Conservation (phyloP, 23 tunicate species). For the Oikopleura dioica region DNA sequence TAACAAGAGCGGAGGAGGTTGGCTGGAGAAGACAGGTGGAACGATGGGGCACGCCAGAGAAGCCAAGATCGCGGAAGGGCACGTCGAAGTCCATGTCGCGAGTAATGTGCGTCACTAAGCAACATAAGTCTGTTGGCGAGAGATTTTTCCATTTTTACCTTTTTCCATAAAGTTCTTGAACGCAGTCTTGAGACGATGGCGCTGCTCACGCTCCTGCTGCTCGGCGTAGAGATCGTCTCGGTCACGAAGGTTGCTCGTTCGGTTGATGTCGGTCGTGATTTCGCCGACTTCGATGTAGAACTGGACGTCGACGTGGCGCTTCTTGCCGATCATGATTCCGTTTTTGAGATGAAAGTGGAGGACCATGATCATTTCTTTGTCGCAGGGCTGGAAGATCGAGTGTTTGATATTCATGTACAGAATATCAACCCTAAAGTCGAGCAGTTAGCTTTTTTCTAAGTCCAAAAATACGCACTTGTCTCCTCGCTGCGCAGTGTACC, state of each 20-base stretch:
- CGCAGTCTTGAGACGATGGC: constrained; percentile 58
- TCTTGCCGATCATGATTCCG: constrained; percentile 85
- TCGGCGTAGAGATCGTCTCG: constrained; percentile 77
- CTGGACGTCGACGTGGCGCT: constrained; percentile 69
- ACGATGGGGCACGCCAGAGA: constrained; percentile 72
- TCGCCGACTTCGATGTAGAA: constrained; percentile 95
- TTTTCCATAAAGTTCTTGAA: constrained; percentile 83
- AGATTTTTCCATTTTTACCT: too few species aligned
- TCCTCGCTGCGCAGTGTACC: constrained; percentile 79
- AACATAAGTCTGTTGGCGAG: too few species aligned
- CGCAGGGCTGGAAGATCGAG: constrained; percentile 84
- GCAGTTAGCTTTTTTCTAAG: too few species aligned
- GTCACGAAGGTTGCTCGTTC: constrained; percentile 68
- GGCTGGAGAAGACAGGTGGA: constrained; percentile 77
- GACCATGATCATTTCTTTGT: constrained; percentile 87
- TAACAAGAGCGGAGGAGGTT: constrained; percentile 66
- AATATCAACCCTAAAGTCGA: constrained; percentile 63
- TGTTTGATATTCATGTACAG: constrained; percentile 74
- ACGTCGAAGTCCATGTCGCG: constrained; percentile 37
- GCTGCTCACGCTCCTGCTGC: constrained; percentile 75
- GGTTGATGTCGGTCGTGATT: constrained; percentile 71
- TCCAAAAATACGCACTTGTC: too few species aligned
- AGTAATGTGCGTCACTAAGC: background rate
- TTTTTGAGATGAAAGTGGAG: constrained; percentile 77
- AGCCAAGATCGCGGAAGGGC: constrained; percentile 78